These are phyloP conservation scores for Agrilus biguttatus DNA, from an alignment of 2,888 invertebrate genomes.

Conservation along the genomic window DNA sequence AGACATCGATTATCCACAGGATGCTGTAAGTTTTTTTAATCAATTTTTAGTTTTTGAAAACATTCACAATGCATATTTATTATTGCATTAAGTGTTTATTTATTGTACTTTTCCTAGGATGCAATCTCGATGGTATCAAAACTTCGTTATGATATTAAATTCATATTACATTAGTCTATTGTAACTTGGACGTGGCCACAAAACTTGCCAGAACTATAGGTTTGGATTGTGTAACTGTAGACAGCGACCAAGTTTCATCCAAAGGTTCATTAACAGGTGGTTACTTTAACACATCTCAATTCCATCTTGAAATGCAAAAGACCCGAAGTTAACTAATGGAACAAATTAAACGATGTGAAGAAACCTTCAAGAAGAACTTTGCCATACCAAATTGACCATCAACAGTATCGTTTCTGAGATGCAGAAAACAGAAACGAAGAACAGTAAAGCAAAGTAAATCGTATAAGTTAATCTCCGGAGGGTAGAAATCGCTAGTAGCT, in stretches of 20 bases:
- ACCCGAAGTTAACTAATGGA: constrained; percentile 71
- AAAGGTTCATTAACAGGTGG: constrained; percentile 99
- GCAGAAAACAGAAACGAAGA: constrained; percentile 95
- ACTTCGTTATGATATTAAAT: constrained; percentile 73
- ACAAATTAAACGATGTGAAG: constrained; percentile 66
- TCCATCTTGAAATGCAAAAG: constrained; percentile 88
- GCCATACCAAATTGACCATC: constrained; percentile 67
- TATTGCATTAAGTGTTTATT: neutral
- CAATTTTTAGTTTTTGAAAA: neutral
- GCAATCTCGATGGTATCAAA: constrained; percentile 97
- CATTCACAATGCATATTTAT: neutral
- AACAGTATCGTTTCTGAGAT: constrained; percentile 89
- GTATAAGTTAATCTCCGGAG: constrained; percentile 61
- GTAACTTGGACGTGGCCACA: constrained; percentile 92
- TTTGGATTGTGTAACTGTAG: constrained; percentile 96
- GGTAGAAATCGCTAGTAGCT: constrained; percentile 97
- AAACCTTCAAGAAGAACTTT: constrained; percentile 60
- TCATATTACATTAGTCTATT: constrained; percentile 94
- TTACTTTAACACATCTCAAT: constrained; percentile 90
- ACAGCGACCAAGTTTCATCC: constrained; percentile 90
- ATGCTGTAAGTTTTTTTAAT: constrained; percentile 33
- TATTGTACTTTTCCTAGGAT: constrained; percentile 49
- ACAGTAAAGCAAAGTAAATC: constrained; percentile 85
- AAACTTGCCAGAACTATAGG: constrained; percentile 89
- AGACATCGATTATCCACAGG: constrained; percentile 52